Conservation (phyloP, 2,797 vertebrate species). For the Lutjanus campechanus region DNA sequence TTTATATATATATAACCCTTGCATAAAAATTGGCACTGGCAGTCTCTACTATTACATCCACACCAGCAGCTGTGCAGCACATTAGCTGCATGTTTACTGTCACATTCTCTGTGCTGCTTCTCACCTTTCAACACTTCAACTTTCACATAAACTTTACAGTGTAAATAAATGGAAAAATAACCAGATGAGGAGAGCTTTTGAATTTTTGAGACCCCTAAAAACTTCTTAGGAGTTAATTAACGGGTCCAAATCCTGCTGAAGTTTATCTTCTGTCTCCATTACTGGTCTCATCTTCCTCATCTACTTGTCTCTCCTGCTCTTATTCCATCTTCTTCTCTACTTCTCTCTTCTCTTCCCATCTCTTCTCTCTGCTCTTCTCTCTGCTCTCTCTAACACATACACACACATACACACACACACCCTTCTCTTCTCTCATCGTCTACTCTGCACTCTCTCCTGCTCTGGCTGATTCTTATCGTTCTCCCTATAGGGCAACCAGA, state of each 20-base stretch:
- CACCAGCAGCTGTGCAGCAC: background rate
- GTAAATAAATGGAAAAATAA: too few species aligned
- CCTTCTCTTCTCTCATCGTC: background rate
- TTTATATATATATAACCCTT: background rate
- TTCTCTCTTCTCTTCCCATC: background rate
- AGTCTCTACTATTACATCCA: too few species aligned
- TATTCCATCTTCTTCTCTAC: background rate
- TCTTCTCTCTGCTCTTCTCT: background rate
- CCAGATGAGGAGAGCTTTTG: too few species aligned
- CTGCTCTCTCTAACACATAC: background rate
- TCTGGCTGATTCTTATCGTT: slow-evolving; percentile 57
- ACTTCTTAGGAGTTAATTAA: background rate
- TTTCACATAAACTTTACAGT: slow-evolving; percentile 8
- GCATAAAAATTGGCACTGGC: too few species aligned
- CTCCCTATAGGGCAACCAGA: slow-evolving; percentile 65
- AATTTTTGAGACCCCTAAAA: too few species aligned
- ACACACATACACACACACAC: background rate
- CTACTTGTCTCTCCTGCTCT: background rate
- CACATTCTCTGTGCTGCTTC: background rate
- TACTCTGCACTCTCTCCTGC: slow-evolving; percentile 13
- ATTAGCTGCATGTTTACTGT: background rate
- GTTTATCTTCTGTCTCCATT: background rate
- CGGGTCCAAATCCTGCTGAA: background rate
- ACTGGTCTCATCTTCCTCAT: slow-evolving; percentile 6
- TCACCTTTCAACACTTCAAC: too few species aligned